Percentiles rank a stretch among this genome's conserved stretches.
These are phyloP conservation scores for Aegotheles bennettii DNA, from an alignment of 2,113 vertebrate species.

Conservation along the genomic window DNA sequence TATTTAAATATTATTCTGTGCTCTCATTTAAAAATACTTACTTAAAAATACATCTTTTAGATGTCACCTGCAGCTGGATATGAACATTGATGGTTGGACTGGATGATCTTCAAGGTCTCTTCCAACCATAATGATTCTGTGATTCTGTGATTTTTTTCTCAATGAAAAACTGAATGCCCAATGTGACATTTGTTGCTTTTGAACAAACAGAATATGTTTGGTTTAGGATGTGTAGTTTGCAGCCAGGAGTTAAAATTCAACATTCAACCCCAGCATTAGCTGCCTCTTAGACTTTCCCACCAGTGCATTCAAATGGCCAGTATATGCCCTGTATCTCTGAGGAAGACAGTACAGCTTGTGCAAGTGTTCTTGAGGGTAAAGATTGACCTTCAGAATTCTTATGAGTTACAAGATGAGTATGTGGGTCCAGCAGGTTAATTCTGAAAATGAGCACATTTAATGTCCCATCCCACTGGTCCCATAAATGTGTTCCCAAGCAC, in stretches of 20 bases:
- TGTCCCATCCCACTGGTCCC: neutral
- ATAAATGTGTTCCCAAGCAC: neutral
- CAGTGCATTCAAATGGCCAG: neutral
- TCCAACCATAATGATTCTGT: too few species aligned
- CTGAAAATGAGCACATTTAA: neutral
- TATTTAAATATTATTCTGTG: neutral
- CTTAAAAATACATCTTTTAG: neutral
- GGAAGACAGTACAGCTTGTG: neutral
- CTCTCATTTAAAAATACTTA: neutral
- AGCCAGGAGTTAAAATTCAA: neutral
- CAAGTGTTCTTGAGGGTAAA: neutral
- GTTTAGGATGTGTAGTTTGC: neutral
- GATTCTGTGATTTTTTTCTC: too few species aligned
- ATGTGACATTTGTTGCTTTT: neutral
- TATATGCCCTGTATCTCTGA: neutral
- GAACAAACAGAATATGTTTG: neutral
- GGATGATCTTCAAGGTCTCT: too few species aligned
- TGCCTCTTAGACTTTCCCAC: neutral
- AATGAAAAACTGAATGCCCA: neutral
- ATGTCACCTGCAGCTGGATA: neutral
- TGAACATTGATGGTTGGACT: too few species aligned
- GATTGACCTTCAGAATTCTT: neutral
- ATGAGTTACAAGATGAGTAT: neutral
- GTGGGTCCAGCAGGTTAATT: neutral
- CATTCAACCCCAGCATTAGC: neutral